Evolutionary conservation across 2,888 invertebrate genomes (phyloP).

Genomic region (Automeris io): DNA sequence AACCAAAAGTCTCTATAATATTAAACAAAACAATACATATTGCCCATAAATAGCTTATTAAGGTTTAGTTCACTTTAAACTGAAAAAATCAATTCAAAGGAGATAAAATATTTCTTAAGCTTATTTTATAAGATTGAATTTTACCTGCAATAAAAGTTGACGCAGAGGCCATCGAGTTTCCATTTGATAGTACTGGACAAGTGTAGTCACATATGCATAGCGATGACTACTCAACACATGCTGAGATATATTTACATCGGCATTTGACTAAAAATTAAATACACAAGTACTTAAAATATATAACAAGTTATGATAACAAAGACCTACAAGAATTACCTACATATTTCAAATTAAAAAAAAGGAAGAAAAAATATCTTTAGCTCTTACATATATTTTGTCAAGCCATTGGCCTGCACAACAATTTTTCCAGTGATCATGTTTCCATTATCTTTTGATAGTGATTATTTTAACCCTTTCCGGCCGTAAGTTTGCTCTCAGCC

Average conservation of each 20-base stretch:
- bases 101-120: background rate
- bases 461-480: too few relatives aligned
- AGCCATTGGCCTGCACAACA: too few relatives aligned
- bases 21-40: background rate
- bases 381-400: too few relatives aligned
- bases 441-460: too few relatives aligned
- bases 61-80: background rate
- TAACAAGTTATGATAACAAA: too few relatives aligned
- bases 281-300: too few relatives aligned
- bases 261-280: slow-evolving; percentile 85
- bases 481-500: too few relatives aligned
- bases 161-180: slow-evolving; percentile 92
- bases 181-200: slow-evolving; percentile 98
- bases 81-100: background rate
- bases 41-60: too few relatives aligned
- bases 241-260: slow-evolving; percentile 91
- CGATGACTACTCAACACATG: slow-evolving; percentile 90
- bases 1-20: background rate
- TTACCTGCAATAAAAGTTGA: slow-evolving; percentile 81
- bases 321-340: too few relatives aligned
- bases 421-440: too few relatives aligned
- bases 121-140: background rate
- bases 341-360: too few relatives aligned
- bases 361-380: too few relatives aligned
- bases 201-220: slow-evolving; percentile 88